These are phyloP conservation scores for Stichodactyla mertensii DNA, from an alignment of 64 coral and sea anemone species.

Conservation along the genomic window DNA sequence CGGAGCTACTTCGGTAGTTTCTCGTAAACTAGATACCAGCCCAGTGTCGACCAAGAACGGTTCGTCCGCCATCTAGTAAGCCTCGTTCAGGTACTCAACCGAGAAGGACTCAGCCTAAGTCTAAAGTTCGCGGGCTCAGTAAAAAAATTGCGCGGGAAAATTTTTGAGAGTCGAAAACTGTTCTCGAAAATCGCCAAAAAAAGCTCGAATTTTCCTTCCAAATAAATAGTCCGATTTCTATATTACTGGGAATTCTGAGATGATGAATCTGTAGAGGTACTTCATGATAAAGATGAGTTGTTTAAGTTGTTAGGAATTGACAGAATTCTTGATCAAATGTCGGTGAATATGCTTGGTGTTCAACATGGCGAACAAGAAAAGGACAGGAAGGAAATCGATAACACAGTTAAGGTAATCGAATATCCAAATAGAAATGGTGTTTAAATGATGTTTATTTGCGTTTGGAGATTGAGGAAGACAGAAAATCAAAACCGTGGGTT, in stretches of 20 bases:
- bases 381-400: not conserved
- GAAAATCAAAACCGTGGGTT: not conserved
- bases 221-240: not conserved
- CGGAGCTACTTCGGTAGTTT: too few relatives aligned
- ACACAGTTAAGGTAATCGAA: not conserved
- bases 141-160: slow-evolving; percentile 24
- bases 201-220: not conserved
- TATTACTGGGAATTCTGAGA: not conserved
- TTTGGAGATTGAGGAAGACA: not conserved
- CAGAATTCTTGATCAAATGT: not conserved
- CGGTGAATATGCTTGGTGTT: not conserved
- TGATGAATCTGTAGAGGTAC: not conserved
- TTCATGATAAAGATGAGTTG: not conserved
- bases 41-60: too few relatives aligned
- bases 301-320: not conserved
- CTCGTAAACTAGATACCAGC: too few relatives aligned
- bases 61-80: too few relatives aligned
- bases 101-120: not conserved
- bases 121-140: slow-evolving; percentile 13
- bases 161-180: not conserved
- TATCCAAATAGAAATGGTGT: not conserved
- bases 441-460: not conserved
- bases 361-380: not conserved
- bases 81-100: not conserved
- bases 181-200: not conserved